These are phyloP conservation scores for Hyles lineata DNA, from an alignment of 2,888 invertebrate genomes.

Conservation along the genomic window DNA sequence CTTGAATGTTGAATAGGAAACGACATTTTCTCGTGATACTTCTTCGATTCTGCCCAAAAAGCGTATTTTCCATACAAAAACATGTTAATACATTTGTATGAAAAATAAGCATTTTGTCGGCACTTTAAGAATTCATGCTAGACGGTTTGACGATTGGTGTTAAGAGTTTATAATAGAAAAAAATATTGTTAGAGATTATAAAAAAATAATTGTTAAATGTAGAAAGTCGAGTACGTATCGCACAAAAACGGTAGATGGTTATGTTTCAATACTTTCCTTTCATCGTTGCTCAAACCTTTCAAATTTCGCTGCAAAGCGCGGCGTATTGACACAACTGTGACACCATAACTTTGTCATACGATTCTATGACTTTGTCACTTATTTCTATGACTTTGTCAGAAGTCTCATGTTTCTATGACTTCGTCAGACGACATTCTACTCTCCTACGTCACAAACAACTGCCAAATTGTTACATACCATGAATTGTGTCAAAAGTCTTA, in stretches of 20 bases:
- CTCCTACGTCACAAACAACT: constrained; percentile 47
- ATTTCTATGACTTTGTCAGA: neutral
- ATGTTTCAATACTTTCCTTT: constrained; percentile 28
- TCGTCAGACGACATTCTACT: constrained; percentile 25
- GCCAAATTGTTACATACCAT: constrained; percentile 57
- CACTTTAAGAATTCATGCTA: constrained; percentile 53
- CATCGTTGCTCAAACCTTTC: constrained; percentile 37
- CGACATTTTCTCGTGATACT: constrained; percentile 20
- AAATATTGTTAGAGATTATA: constrained; percentile 56
- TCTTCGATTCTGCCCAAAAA: constrained; percentile 4
- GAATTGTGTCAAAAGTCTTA: constrained; percentile 58
- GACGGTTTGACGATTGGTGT: constrained; percentile 64
- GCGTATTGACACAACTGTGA: constrained; percentile 2
- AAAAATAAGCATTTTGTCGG: constrained; percentile 3
- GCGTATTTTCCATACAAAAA: constrained; percentile 11
- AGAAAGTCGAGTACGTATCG: constrained; percentile 74
- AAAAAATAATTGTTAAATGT: constrained; percentile 61
- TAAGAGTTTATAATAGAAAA: constrained; percentile 52
- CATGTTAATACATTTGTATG: constrained; percentile 17
- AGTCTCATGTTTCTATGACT: constrained; percentile 9
- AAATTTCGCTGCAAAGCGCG: constrained; percentile 5
- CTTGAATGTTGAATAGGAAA: constrained; percentile 26
- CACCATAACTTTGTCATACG: neutral
- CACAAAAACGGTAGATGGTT: constrained; percentile 74
- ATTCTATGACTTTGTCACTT: constrained; percentile 16